Base-by-base conservation (phyloP, 2,888 invertebrate genomes). In the Cryptophagus acutangulus region DNA sequence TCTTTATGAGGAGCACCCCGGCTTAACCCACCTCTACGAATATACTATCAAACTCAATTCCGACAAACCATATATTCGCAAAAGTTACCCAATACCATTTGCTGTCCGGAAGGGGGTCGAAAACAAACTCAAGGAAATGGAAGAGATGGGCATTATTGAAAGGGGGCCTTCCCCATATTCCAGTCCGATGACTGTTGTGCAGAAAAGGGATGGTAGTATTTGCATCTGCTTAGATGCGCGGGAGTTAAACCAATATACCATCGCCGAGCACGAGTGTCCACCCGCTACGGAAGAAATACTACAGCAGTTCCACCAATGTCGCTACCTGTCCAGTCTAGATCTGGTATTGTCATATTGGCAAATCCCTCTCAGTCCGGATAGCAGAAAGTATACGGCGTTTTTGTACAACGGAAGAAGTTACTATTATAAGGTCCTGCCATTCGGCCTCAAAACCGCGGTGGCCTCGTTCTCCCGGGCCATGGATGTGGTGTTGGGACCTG, bases 201-300 rank as follows among this genome's bases (percentile, higher is more conserved):
- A 45, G 15, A 64, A 62, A 38, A 60, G 52, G 28, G 57, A 63
- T 38, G 57, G 57, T 1, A 40, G 45, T 4, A 40, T 62, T 1
- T 43, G 63, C 2, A 46, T 63, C 10, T 59, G 62, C 41, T 37
- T 62, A 10, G 61, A 63, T 43, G 62, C 61, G 0, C 30, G 63
- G 6, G 48, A 42, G 33, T 26, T 63, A 1, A 64, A 65, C 45
- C 43, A 43, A 10, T 30, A 46, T 15, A 61, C 63, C 26, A 47
- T 56, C 16, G 46, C 54, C 0, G 61, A 64, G 37, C 43, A 54
- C 3, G 61, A 62, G 20, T 41, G 51, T 9, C 52, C 48, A 13
- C 12, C 25, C 8, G 39, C 47, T n/a, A 38, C 49, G 6, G 49
- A 49, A 36, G 51, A 52, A 24, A 20, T 54, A 13, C 36, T 54